Base-by-base conservation (phyloP, 2,113 vertebrate genomes). In the Gallinago jamesoni region DNA sequence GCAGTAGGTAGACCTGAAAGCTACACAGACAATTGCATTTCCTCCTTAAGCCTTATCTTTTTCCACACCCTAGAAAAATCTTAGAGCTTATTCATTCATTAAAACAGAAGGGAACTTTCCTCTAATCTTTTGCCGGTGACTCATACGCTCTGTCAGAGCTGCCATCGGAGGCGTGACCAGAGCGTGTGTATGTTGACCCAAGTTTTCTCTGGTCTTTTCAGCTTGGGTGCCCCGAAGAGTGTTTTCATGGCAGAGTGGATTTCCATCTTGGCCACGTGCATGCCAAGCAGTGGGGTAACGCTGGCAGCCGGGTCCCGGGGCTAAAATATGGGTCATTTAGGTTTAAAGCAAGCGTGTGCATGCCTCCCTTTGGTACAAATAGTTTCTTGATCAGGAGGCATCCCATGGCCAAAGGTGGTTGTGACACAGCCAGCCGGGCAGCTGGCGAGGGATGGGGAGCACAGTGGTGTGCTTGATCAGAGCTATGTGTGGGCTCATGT, bases 31-130 rank as follows among this genome's bases (percentile, higher is more conserved):
- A 76, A 53, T 53, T 53, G 64, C 27, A 24, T 93, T 96, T 96
- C 74, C 89, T 89, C 87, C 87, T 90, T 84, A 74, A 94, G 59
- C 74, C 67, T 89, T 96, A 96, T 95, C 95, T 91, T 94, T 73
- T 67, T 92, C 91, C 94, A 94, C 94, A 91, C 95, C 96, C 86
- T 92, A 73, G 74, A 84, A 76, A 92, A 94, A 81, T 28, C 81
- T 91, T 62, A 63, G 37, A 55, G 62, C 78, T 91, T 93, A 94
- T 92, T 94, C 95, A 94, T 95, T 97, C 94, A 95, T 96, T 92
- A 83, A 91, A 96, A 91, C 66, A 91, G 84, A 74, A 70, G 78
- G 41, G 67, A 95, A 94, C 94, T 94, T 94, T 89, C 94, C 89
- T 95, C 89, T 89, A 91, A 87, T 94, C 93, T 63, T 57, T 92